Conservation (phyloP, 2,888 invertebrate genomes). For the Caenorhabditis angaria region DNA sequence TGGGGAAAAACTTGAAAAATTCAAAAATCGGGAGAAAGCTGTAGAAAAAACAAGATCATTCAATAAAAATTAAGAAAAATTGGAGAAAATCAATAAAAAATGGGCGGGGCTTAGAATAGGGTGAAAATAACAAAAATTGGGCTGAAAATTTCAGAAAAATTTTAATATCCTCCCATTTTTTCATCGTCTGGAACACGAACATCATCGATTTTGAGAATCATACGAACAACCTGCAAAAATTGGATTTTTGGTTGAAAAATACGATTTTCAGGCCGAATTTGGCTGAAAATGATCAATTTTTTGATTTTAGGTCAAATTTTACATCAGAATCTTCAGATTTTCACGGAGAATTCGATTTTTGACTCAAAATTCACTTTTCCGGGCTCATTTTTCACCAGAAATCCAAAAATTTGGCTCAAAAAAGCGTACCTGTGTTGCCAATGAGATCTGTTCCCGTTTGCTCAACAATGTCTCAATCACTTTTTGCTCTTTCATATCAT, state of each 20-base stretch:
- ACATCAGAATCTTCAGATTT: no score
- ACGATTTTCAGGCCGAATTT: no score
- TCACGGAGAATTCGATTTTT: no score
- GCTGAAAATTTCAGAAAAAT: constrained; percentile 13
- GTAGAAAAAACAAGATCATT: constrained; percentile 8
- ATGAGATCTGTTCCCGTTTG: constrained; percentile 93
- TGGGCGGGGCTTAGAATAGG: not conserved
- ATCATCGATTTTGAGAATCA: constrained; percentile 99
- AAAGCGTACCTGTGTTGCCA: constrained; percentile 83
- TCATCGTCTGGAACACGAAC: constrained; percentile 79
- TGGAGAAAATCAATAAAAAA: not conserved
- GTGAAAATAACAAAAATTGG: constrained; percentile 14
- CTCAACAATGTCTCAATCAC: constrained; percentile 96
- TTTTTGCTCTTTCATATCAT: constrained; percentile 87
- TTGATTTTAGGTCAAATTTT: no score
- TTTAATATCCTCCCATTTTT: constrained; percentile 44
- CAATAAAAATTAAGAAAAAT: constrained; percentile 10
- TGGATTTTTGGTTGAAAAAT: no score
- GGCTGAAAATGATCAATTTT: not conserved
- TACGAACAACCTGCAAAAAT: constrained; percentile 82
- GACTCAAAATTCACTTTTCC: no score
- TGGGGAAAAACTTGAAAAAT: not conserved
- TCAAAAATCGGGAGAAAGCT: not conserved
- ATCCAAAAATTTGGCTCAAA: not conserved
- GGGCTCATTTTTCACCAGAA: no score